phyloP scores from a whole-genome alignment of 2,888 invertebrate species.

The Cryptocheilus praepositus region DNA sequence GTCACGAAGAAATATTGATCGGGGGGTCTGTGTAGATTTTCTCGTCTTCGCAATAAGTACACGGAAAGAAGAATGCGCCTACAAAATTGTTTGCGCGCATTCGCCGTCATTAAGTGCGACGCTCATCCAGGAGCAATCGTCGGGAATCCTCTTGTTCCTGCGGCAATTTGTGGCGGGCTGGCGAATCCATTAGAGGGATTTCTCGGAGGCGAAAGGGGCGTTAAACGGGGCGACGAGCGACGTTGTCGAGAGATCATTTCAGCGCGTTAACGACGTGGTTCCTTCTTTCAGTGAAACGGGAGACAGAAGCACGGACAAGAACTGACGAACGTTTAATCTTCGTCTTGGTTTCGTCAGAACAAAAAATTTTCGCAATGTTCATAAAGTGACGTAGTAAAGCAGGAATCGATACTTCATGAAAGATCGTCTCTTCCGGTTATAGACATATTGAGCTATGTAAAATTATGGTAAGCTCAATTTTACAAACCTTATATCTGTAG shows the following conservation, averaged over 20 bases:
- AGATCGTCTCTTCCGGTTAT: too few species aligned
- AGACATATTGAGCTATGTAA: too few species aligned
- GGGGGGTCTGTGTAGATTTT: too few species aligned
- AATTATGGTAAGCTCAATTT: too few species aligned
- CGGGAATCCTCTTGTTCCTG: slow-evolving; percentile 43
- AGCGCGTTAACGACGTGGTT: slow-evolving; percentile 53
- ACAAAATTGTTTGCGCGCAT: slow-evolving; percentile 43
- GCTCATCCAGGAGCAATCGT: slow-evolving; percentile 41
- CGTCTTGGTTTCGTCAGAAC: too few species aligned
- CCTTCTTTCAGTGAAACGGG: slow-evolving; percentile 39
- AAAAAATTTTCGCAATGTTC: too few species aligned
- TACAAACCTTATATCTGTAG: too few species aligned
- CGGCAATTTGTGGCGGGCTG: slow-evolving; percentile 56
- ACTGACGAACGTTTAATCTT: too few species aligned
- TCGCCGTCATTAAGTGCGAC: slow-evolving; percentile 42
- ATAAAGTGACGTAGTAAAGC: too few species aligned
- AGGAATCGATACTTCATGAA: too few species aligned
- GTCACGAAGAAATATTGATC: neutral
- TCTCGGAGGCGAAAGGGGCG: slow-evolving; percentile 58
- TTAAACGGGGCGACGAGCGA: slow-evolving; percentile 45
- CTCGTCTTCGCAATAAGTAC: neutral
- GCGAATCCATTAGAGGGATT: slow-evolving; percentile 55
- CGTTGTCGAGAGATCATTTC: slow-evolving; percentile 54
- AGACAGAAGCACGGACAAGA: slow-evolving; percentile 13
- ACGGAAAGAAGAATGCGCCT: slow-evolving; percentile 29